Conservation (phyloP, 2,113 vertebrate species). For the Hylia prasina region DNA sequence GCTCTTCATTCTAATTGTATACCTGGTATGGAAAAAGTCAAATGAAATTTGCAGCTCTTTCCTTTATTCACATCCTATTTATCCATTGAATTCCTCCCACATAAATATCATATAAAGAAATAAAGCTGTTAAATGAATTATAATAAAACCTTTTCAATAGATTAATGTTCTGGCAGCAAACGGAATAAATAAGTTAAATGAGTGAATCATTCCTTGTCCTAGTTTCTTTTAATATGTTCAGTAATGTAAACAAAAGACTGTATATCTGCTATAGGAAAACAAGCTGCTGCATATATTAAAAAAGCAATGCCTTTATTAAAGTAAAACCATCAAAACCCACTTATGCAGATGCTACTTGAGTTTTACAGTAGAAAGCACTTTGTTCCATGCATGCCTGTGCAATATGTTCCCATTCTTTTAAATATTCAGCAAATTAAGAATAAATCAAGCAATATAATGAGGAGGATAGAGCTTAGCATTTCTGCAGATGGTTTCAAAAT, state of each 20-base stretch:
- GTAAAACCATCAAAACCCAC: background rate
- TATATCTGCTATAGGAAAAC: slow-evolving; percentile 10
- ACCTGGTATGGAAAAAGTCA: slow-evolving; percentile 23
- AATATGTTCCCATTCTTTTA: slow-evolving; percentile 29
- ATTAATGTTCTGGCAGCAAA: slow-evolving; percentile 5
- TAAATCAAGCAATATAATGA: slow-evolving; percentile 39
- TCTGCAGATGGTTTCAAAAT: slow-evolving; percentile 43
- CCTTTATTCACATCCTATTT: slow-evolving; percentile 21
- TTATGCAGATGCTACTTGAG: slow-evolving; percentile 20
- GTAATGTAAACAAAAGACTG: slow-evolving; percentile 5
- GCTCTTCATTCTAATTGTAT: background rate
- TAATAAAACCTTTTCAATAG: background rate
- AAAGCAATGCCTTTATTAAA: background rate
- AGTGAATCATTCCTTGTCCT: slow-evolving; percentile 20
- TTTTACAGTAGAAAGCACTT: slow-evolving; percentile 42
- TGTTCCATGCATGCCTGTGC: slow-evolving; percentile 8
- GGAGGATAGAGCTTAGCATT: background rate
- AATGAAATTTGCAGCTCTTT: slow-evolving; percentile 4
- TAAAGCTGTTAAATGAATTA: slow-evolving; percentile 21
- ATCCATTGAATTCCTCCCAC: slow-evolving; percentile 1
- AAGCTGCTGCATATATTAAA: slow-evolving; percentile 1
- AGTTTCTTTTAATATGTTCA: slow-evolving; percentile 20
- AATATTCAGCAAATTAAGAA: slow-evolving; percentile 30
- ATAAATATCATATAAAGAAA: slow-evolving; percentile 8
- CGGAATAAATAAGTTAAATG: slow-evolving; percentile 9